phyloP scores from a whole-genome alignment of 2,888 invertebrate species.

The Macropis europaea region DNA sequence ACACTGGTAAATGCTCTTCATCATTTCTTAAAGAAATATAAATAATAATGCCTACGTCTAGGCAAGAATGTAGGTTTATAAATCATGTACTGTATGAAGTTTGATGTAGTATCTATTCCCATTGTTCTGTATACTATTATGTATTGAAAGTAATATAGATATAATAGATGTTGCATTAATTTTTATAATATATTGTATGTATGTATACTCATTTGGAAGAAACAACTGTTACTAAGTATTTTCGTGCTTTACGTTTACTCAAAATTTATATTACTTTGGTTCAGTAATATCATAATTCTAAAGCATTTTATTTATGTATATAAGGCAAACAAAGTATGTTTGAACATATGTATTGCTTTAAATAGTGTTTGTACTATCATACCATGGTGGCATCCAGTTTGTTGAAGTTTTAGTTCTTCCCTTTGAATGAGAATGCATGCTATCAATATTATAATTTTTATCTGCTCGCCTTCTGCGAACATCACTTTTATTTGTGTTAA shows the following conservation, averaged over 20 bases:
- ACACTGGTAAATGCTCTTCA: not conserved
- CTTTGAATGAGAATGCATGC: constrained; percentile 64
- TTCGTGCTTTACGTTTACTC: not conserved
- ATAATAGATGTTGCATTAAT: not conserved
- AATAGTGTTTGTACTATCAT: constrained; percentile 73
- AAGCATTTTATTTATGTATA: not conserved
- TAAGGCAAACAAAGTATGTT: not conserved
- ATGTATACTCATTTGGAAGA: not conserved
- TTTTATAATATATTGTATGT: not conserved
- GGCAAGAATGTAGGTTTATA: too few species aligned
- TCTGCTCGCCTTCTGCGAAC: constrained; percentile 60
- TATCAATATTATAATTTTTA: constrained; percentile 72
- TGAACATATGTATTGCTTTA: constrained; percentile 24
- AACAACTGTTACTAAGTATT: not conserved
- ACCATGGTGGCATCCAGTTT: constrained; percentile 81
- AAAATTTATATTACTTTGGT: constrained; percentile 4
- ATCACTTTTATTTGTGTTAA: constrained; percentile 48
- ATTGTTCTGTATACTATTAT: not conserved
- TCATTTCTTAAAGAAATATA: not conserved
- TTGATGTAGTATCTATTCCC: not conserved
- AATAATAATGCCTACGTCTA: not conserved
- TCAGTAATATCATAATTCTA: constrained; percentile 9
- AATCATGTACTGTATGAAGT: not conserved
- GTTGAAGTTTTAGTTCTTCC: constrained; percentile 74
- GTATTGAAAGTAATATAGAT: not conserved